Percentiles rank a stretch among this genome's conserved stretches.
Conservation (phyloP, 2,797 vertebrate genomes). For the Acridotheres tristis region DNA sequence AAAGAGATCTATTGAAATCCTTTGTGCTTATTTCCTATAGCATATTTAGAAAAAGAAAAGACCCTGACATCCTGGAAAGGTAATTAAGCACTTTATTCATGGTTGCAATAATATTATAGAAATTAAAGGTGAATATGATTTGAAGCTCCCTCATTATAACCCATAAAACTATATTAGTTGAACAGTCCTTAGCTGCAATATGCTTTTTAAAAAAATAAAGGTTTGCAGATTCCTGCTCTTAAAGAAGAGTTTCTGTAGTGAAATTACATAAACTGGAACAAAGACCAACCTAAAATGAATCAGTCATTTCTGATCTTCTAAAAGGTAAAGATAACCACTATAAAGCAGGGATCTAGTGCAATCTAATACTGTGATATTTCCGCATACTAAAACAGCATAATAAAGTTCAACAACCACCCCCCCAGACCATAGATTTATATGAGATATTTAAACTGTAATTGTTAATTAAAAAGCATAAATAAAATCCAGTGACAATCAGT, state of each 20-base stretch:
- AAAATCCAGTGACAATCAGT: conserved; percentile 33
- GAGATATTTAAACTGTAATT: conserved; percentile 55
- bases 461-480: conserved; percentile 71
- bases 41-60: conserved; percentile 2
- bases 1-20: conserved; percentile 45
- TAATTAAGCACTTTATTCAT: conserved; percentile 64
- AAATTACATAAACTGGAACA: conserved; percentile 2
- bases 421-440: conserved; percentile 19
- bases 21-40: conserved; percentile 41
- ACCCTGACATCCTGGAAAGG: conserved; percentile 6
- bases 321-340: not conserved
- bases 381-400: conserved; percentile 50
- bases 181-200: conserved; percentile 35
- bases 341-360: not conserved
- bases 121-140: conserved; percentile 57
- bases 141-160: conserved; percentile 54
- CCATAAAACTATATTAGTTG: conserved; percentile 46
- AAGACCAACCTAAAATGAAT: not conserved
- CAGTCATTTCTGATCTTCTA: not conserved
- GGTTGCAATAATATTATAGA: conserved; percentile 51
- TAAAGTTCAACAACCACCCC: conserved; percentile 7
- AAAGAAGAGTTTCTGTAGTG: conserved; percentile 1
- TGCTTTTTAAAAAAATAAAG: not conserved
- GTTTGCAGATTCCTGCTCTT: not conserved
- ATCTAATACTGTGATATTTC: conserved; percentile 43